Evolutionary conservation across 2,113 vertebrate species (phyloP).

Genomic region (Cebus imitator): DNA sequence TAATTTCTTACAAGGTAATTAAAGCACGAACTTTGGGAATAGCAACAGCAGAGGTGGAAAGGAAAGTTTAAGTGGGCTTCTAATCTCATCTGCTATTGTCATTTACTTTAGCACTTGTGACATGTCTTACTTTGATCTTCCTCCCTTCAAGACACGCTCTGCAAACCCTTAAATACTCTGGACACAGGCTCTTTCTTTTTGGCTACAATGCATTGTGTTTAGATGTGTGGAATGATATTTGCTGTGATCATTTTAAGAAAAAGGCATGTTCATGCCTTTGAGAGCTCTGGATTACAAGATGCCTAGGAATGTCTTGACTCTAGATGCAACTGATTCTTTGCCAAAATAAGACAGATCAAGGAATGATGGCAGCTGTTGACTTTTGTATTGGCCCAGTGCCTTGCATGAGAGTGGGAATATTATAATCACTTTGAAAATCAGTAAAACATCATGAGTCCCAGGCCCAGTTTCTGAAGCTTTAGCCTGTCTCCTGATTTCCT

Average conservation of each 20-base stretch:
- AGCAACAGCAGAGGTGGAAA: background rate
- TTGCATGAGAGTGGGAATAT: background rate
- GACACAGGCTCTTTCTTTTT: background rate
- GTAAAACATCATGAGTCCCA: background rate
- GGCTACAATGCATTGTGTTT: background rate
- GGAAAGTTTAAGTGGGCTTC: background rate
- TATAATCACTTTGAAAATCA: background rate
- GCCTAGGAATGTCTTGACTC: background rate
- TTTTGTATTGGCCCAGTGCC: background rate
- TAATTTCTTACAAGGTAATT: background rate
- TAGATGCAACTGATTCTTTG: background rate
- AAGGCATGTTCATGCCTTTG: background rate
- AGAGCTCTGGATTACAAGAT: background rate
- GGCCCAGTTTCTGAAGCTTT: background rate
- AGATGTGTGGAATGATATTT: background rate
- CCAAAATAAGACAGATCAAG: background rate
- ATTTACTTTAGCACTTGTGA: background rate
- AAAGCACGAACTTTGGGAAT: background rate
- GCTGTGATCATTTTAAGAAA: background rate
- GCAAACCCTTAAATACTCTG: background rate
- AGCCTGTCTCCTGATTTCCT: background rate
- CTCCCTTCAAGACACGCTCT: background rate
- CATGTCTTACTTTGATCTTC: background rate
- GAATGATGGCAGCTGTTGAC: background rate
- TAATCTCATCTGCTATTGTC: background rate